phyloP scores from a whole-genome alignment of 2,888 invertebrate genomes.

The Ochropleura plecta region DNA sequence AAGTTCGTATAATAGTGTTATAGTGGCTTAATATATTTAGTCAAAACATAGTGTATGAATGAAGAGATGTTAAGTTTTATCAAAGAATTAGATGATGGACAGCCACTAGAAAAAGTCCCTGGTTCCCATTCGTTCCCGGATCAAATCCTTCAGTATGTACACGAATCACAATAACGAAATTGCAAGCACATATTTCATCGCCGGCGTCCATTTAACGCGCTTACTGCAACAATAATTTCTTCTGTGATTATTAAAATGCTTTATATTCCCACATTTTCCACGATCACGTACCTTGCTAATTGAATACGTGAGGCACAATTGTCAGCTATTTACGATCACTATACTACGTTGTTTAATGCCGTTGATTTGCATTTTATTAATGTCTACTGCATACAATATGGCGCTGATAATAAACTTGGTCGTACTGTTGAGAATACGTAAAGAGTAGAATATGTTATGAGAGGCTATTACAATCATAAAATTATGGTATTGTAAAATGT shows the following conservation, averaged over 20 bases:
- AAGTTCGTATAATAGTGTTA: too few relatives aligned
- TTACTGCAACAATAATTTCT: constrained; percentile 40
- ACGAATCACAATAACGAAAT: constrained; percentile 11
- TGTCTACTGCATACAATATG: constrained; percentile 54
- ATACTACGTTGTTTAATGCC: constrained; percentile 71
- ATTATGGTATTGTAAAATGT: background rate
- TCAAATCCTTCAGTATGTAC: background rate
- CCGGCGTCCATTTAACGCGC: constrained; percentile 9
- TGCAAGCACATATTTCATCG: constrained; percentile 21
- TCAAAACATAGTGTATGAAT: background rate
- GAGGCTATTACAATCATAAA: background rate
- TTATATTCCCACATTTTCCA: constrained; percentile 54
- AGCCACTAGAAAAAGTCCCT: background rate
- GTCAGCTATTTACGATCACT: constrained; percentile 75
- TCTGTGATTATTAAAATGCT: constrained; percentile 63
- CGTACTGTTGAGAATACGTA: constrained; percentile 7
- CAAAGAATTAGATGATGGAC: background rate
- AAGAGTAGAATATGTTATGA: constrained; percentile 10
- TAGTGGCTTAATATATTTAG: too few relatives aligned
- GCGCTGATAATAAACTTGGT: constrained; percentile 45
- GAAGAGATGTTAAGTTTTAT: background rate
- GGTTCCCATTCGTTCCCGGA: background rate
- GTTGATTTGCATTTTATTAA: constrained; percentile 83
- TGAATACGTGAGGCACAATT: constrained; percentile 80
- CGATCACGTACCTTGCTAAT: constrained; percentile 75